A percentile compares a stretch with the other conserved stretches of the same genome.
Conservation (phyloP, 2,888 invertebrate species). For the Corbicula japonica region DNA sequence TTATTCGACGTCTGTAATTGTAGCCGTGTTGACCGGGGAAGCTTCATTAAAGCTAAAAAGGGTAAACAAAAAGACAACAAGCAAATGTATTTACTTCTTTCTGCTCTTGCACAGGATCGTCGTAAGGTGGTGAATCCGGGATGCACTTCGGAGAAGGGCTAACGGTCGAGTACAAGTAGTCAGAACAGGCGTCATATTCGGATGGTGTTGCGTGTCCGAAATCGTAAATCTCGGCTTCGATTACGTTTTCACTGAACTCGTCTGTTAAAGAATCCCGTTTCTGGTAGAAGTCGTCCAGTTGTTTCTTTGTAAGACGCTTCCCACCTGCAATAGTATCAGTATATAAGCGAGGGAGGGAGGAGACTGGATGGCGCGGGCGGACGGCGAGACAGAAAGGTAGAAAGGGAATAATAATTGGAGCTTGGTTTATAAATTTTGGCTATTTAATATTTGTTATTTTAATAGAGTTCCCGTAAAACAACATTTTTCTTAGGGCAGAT, state of each 20-base stretch:
- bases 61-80: neutral
- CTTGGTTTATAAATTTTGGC: too few relatives aligned
- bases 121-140: neutral
- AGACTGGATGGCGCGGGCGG: too few relatives aligned
- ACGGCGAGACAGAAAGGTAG: too few relatives aligned
- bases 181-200: neutral
- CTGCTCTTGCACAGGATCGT: neutral
- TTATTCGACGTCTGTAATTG: too few relatives aligned
- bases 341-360: too few relatives aligned
- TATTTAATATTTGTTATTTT: too few relatives aligned
- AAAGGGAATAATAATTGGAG: too few relatives aligned
- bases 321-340: neutral
- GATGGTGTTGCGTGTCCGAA: neutral
- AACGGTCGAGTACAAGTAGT: neutral
- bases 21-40: too few relatives aligned
- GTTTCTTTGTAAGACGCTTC: neutral
- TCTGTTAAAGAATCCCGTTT: neutral
- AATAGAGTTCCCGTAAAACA: too few relatives aligned
- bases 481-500: too few relatives aligned
- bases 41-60: neutral
- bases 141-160: neutral
- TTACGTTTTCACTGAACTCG: slow-evolving; percentile 3
- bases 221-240: neutral
- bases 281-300: slow-evolving; percentile 2
- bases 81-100: neutral